Evolutionary conservation across 1,140 invertebrate species (phyloP), one percentile per base, ranked within the genome.

Genomic region (Eubasilissa regina): DNA sequence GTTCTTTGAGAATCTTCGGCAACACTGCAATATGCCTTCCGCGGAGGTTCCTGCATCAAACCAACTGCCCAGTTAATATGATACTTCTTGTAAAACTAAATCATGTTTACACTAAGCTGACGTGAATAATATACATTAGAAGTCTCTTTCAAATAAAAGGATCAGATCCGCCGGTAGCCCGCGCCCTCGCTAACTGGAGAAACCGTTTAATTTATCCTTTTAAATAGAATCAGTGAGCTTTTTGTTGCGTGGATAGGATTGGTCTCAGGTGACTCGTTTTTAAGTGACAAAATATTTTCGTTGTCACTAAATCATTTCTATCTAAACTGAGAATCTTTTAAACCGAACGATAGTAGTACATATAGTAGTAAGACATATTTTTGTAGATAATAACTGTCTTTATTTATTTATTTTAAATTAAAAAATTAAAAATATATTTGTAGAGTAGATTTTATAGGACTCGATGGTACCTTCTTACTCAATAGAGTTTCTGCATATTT

Each of bases 91-190:
- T 68, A 70, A 77, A 70, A 55, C 64, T 81, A 81, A 81, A 78
- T 81, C 70, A 73, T 75, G 62, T 77, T 75, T 53, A 62, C 66
- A 56, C 77, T 74, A 77, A 79, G 74, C 77, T 62, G 77, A 82
- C 74, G 56, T 64, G 77, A 73, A 79, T 79, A 82, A 48, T 25
- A 43, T 35, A n/a, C 43, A 82, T 74, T 79, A 72, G 77, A 55
- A 77, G 68, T 11, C 17, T 21, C 58, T 13, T 64, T 66, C 58
- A 76, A 43, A 45, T 35, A 35, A 48, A 12, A 17, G n/a, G 8
- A 0, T n/a, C n/a, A n/a, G n/a, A n/a, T 60, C 19, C 10, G 12
- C 13, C 19, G 56, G 56, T 60, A 60, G 56, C 19, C 10, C 10
- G 19, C 12, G 56, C 17, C 17, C 4, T 60, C n/a, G 4, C 13